These are phyloP conservation scores for Montipora efflorescens DNA, from an alignment of 64 coral and sea anemone species.

Conservation along the genomic window DNA sequence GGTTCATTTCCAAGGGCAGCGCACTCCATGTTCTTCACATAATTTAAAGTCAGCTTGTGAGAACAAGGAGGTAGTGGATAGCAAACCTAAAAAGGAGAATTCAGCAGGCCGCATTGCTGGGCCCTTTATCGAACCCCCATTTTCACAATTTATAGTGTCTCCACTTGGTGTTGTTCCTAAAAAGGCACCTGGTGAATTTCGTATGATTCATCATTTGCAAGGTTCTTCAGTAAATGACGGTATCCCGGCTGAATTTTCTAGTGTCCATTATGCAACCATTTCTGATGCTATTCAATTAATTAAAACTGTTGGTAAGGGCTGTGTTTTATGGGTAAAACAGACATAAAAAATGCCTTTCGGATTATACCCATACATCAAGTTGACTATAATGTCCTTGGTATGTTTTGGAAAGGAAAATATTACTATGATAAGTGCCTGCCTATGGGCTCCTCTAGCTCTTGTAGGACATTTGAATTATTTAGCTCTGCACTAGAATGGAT, in stretches of 20 bases:
- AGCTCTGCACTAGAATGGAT: slow-evolving; percentile 51
- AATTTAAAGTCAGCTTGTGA: background rate
- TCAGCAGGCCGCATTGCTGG: background rate
- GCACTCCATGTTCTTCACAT: background rate
- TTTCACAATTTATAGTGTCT: background rate
- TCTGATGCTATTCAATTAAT: slow-evolving; percentile 16
- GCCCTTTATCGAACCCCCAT: background rate
- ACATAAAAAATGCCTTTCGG: slow-evolving; percentile 31
- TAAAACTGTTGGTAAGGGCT: background rate
- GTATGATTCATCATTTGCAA: slow-evolving; percentile 5
- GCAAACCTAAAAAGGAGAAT: background rate
- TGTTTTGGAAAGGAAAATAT: slow-evolving; percentile 28
- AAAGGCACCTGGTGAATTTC: background rate
- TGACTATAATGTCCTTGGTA: background rate
- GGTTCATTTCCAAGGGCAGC: background rate
- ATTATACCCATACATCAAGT: background rate
- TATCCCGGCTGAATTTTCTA: background rate
- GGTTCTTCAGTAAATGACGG: slow-evolving; percentile 13
- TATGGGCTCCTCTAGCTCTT: slow-evolving; percentile 27
- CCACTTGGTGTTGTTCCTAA: background rate
- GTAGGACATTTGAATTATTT: slow-evolving; percentile 38
- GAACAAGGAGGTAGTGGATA: background rate
- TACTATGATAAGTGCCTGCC: slow-evolving; percentile 24
- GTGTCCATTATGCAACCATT: slow-evolving; percentile 3
- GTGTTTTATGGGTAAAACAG: slow-evolving; percentile 19